Evolutionary conservation across 2,113 vertebrate species (phyloP), one percentile per base, ranked within the genome.

Genomic region (Poicephalus meyeri): DNA sequence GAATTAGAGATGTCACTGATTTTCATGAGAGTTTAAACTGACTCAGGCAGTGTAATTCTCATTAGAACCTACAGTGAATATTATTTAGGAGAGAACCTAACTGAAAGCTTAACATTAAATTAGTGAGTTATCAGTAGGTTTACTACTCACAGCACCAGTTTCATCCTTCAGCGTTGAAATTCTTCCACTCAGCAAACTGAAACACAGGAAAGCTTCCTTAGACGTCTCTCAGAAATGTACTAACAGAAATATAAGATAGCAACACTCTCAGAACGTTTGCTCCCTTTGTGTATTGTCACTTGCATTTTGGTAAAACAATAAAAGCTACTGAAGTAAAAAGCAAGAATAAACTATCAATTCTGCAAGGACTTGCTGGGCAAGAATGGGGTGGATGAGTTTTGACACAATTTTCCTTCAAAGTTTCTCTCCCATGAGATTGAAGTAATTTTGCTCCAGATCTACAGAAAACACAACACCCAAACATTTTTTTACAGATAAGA

Each of bases 81-180:
- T 35, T 69, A 25, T 74, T 83, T 83, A 80, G 64, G 26, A 91
- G 16, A 90, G 26, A 83, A 56, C 16, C 33, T 66, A 94, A 69
- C 61, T 28, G 39, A 69, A 89, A 94, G 86, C 11, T 28, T 39
- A 89, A 71, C 16, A 63, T 3, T 24, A 20, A 80, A 47, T 86
- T 50, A 88, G 78, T 7, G 7, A 44, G 52, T 80, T 87, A 71
- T 87, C 33, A 61, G 35, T 26, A 87, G 2, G 0, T 50, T 89
- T 56, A 88, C 61, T 98, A 99, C 99, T 99, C 95, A 99, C 99
- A 96, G 99, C 99, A 99, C 99, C 99, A 98, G 99, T 99, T 98
- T 99, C 99, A 98, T 99, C 99, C 93, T 99, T 98, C 91, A 99
- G 98, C 46, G 99, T 99, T 92, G 99, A 99, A 98, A 99, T 99